Base-by-base conservation (phyloP, 1,140 invertebrate species). In the Drosophila orena region DNA sequence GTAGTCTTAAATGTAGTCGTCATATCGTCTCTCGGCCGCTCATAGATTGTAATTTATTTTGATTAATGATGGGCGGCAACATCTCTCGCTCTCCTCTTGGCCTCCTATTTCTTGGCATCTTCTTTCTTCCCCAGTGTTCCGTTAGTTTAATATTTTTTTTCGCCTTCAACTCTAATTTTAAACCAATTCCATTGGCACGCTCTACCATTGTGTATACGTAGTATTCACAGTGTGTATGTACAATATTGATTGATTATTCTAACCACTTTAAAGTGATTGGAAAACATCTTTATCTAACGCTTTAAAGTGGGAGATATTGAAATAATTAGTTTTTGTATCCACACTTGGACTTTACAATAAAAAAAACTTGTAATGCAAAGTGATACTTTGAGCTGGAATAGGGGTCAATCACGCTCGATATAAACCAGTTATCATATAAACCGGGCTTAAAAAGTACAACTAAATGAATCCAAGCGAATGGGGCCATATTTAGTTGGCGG, bases 41-140 rank as follows among this genome's bases (percentile, higher is more conserved):
- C 69, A 50, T 73, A 74, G 71, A 64, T 75, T 75, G 71, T 75
- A 75, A 75, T 75, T 75, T 75, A 64, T 75, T 75, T 74, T 75
- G 71, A 75, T 75, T 75, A 75, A 75, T 75, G 71, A 64, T 73
- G 38, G 70, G 70, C 69, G 71, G 71, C 52, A 42, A 40, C 54
- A 40, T 22, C 49, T 46, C 35, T 47, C 42, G 42, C 15, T 71
- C 65, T 34, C 14, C 24, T 40, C 12, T 27, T 53, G 37, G 24
- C 37, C 55, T 40, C 37, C 40, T 27, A 38, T 53, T 46, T 58
- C 22, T 37, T 43, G 27, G 24, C 24, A 34, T 37, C 24, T 38
- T 42, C 43, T 52, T 42, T 52, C 27, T 17, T 15, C 42, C 38
- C 46, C 50, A 52, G 35, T 60, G 17, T 38, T 38, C 59, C 66